Evolutionary conservation across 2,113 vertebrate genomes (phyloP).

Genomic region (Etheostoma spectabile): DNA sequence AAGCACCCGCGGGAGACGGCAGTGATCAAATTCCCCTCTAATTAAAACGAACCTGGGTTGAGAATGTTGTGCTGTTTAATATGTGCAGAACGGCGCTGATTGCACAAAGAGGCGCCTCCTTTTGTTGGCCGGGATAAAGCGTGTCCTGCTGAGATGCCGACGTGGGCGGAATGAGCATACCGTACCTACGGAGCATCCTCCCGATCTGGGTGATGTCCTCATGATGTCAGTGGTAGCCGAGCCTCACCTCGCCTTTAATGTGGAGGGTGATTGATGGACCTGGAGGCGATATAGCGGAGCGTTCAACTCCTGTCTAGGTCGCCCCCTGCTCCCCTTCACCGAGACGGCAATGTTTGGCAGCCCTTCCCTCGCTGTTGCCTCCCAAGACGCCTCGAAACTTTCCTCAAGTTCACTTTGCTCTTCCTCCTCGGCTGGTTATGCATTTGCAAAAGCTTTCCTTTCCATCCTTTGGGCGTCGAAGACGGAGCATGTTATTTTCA

Average conservation of each 20-base stretch:
- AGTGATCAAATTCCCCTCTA: slow-evolving; percentile 83
- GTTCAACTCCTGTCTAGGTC: slow-evolving; percentile 50
- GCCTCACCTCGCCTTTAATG: slow-evolving; percentile 72
- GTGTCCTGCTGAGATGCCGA: slow-evolving; percentile 57
- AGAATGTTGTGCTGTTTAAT: slow-evolving; percentile 80
- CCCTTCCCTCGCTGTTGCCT: slow-evolving; percentile 51
- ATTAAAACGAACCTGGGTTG: slow-evolving; percentile 83
- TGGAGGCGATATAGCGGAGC: slow-evolving; percentile 67
- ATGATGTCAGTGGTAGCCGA: slow-evolving; percentile 56
- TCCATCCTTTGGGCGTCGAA: not conserved
- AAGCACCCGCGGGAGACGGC: slow-evolving; percentile 77
- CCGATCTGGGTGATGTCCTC: slow-evolving; percentile 68
- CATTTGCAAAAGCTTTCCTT: not conserved
- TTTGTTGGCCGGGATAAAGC: slow-evolving; percentile 78
- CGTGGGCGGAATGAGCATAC: slow-evolving; percentile 76
- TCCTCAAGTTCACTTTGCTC: slow-evolving; percentile 59
- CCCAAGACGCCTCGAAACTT: slow-evolving; percentile 48
- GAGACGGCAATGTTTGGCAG: slow-evolving; percentile 35
- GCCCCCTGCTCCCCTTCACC: slow-evolving; percentile 30
- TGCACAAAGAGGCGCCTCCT: slow-evolving; percentile 77
- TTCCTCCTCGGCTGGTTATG: slow-evolving; percentile 26
- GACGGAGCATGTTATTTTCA: not conserved
- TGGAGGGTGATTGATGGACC: slow-evolving; percentile 78
- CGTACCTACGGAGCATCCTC: slow-evolving; percentile 45
- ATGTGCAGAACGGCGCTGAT: slow-evolving; percentile 76